Base-by-base conservation (phyloP, 1,140 invertebrate genomes). In the Metaphire vulgaris region DNA sequence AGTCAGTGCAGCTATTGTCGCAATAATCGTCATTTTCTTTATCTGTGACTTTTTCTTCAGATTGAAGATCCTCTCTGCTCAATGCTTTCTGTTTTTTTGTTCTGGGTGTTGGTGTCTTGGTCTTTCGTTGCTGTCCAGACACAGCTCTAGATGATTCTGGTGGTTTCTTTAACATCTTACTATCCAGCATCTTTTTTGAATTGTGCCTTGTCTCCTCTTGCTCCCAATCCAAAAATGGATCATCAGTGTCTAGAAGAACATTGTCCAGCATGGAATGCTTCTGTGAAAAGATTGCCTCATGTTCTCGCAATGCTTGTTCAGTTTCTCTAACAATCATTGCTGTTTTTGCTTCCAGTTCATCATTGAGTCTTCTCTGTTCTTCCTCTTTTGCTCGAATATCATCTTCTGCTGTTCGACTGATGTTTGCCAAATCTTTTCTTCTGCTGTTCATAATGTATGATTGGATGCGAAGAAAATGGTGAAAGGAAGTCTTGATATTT, bases 351-450 rank as follows among this genome's bases (percentile, higher is more conserved):
- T 86, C 85, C 1, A 86, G 72, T 76, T 85, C 84, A 41, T 80
- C 83, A 83, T 86, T 86, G 28, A 86, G 76, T 68, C 83, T 80
- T 75, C 84, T 85, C 64, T 84, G 83, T 78, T 84, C 83, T 67
- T 84, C 83, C 56, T 84, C 83, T 72, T 79, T 80, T 69, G 80
- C 83, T 0, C 80, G 75, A 26, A 84, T 69, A 74, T 83, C 81
- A 30, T 76, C 76, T 16, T 72, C 72, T 21, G 72, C 74, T 41
- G 69, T 66, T 14, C 64, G 28, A 31, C 71, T 75, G 30, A 29
- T 33, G 66, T 34, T 74, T 12, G 6, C 21, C 6, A 56, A 6
- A 56, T 56, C 41, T 56, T 21, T 56, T 21, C 41, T 56, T 21
- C 41, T 56, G 41, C 6, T 56, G 6, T 6, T 21, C 41, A 56